These are phyloP conservation scores for Brienomyrus longianalis DNA, from an alignment of 2,113 vertebrate genomes.

Conservation along the genomic window DNA sequence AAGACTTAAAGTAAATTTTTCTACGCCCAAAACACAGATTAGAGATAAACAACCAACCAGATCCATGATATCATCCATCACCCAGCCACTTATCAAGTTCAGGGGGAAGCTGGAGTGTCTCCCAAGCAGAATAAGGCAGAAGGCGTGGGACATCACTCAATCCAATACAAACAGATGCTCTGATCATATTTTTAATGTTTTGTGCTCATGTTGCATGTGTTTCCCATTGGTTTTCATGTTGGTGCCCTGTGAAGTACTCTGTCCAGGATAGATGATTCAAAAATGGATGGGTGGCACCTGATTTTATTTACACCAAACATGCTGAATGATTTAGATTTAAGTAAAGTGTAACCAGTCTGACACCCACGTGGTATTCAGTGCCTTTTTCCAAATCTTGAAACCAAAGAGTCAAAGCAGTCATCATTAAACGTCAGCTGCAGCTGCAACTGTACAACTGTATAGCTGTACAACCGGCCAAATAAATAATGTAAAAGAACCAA, in stretches of 20 bases:
- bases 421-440: not conserved
- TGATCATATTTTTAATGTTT: not conserved
- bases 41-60: not conserved
- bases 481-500: not conserved
- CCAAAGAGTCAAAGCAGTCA: not conserved
- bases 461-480: not conserved
- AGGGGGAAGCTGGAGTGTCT: not conserved
- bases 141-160: not conserved
- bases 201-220: not conserved
- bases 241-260: not conserved
- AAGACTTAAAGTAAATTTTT: not conserved
- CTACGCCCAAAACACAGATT: not conserved
- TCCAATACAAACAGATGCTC: not conserved
- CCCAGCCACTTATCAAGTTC: not conserved
- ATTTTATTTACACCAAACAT: not conserved
- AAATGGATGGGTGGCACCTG: not conserved
- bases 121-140: not conserved
- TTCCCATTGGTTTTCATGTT: not conserved
- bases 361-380: not conserved
- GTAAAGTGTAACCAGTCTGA: not conserved
- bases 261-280: not conserved
- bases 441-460: not conserved
- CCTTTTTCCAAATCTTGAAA: not conserved
- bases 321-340: not conserved
- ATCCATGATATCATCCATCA: not conserved